Conservation (phyloP, 2,113 vertebrate species). For the Chamaea fasciata region DNA sequence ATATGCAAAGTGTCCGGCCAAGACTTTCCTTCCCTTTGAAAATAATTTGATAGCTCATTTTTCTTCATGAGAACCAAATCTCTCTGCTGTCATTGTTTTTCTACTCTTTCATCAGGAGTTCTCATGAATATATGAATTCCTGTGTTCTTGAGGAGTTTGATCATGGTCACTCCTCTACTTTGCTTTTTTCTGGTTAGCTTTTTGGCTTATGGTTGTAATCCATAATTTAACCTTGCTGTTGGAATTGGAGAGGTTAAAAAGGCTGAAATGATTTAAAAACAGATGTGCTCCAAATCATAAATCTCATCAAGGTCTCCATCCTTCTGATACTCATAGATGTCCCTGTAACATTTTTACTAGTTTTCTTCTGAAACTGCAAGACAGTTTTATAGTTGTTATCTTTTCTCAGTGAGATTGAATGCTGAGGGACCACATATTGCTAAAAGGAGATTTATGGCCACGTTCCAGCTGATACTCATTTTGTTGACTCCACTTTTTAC, state of each 20-base stretch:
- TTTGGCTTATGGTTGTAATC: neutral
- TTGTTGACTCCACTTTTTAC: conserved; percentile 1
- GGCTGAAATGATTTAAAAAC: neutral
- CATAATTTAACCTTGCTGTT: neutral
- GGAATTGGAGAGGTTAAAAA: neutral
- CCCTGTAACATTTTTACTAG: neutral
- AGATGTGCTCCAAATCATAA: neutral
- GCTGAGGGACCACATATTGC: neutral
- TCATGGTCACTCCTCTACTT: neutral
- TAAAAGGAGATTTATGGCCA: neutral
- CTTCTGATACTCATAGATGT: neutral
- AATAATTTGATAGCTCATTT: neutral
- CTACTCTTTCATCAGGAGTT: neutral
- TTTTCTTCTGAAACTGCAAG: neutral
- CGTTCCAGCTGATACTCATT: neutral
- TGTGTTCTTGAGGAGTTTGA: neutral
- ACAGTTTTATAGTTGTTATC: neutral
- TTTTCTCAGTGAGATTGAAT: neutral
- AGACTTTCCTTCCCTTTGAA: neutral
- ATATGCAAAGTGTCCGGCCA: neutral
- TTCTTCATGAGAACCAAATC: neutral
- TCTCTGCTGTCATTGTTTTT: neutral
- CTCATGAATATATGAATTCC: neutral
- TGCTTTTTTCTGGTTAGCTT: neutral
- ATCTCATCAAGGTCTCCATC: neutral